Evolutionary conservation across 2,797 vertebrate species (phyloP), one percentile per base, ranked within the genome.

Genomic region (Trachurus trachurus): DNA sequence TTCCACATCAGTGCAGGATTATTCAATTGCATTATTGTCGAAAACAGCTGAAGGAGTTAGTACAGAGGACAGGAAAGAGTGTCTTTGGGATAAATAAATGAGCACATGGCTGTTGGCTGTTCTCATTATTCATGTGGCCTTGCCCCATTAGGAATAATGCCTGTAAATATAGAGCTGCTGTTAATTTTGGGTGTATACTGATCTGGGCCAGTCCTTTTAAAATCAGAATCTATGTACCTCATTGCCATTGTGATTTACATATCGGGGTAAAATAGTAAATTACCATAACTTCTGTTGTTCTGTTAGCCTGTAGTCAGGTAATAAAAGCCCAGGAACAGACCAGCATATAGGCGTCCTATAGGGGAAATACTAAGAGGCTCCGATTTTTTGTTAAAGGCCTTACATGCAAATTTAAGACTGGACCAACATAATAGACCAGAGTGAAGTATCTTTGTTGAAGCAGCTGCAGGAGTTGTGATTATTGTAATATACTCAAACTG

Each of bases 111-210:
- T 84, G 62, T 44, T 37, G 80, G 82, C 79, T 40, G 68, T 81
- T 85, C 71, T 86, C 81, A 82, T 89, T 88, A 89, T 89, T 85
- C 76, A 86, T 71, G 72, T 85, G 74, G 80, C 81, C 82, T 82
- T 56, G 82, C 37, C 65, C 66, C 53, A 63, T 81, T 86, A 78
- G 40, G 58, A 53, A n/a, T 52, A 56, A 78, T 29, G 68, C 40
- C 40, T 76, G 44, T 60, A 37, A 65, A 74, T 71, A 80, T 66
- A 68, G 34, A 68, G 29, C 21, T 40, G 34, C 12, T 73, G 57
- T 74, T 57, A 42, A 70, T 71, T 72, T 26, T 21, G 56, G 34
- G 37, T 59, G 29, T 13, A 19, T 9, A 40, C 57, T 26, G 52
- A 62, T 56, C 16, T 49, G 39, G 45, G 52, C 19, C 49, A 3